Conservation (phyloP, 2,797 vertebrate species). For the Betta splendens region DNA sequence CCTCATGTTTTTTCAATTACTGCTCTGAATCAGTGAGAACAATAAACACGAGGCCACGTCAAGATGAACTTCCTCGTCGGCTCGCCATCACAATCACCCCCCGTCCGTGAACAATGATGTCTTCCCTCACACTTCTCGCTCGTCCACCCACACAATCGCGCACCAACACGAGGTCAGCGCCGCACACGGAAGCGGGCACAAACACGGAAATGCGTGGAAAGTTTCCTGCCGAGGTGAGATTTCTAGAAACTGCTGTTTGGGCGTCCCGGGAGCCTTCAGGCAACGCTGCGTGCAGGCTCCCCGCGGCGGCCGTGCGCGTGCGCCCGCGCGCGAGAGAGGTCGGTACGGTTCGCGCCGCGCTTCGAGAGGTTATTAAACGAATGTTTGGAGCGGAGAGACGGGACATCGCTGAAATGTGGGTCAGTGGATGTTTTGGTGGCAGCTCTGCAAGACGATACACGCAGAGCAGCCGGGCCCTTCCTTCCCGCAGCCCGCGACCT, state of each 20-base stretch:
- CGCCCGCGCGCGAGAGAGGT: background rate
- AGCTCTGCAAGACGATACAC: constrained; percentile 55
- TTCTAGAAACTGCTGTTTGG: constrained; percentile 22
- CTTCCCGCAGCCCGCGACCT: background rate
- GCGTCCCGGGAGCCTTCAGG: constrained; percentile 3
- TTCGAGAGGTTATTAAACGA: constrained; percentile 9
- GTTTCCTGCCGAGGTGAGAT: constrained; percentile 14
- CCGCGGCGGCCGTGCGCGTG: constrained; percentile 8
- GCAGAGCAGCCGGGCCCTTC: constrained; percentile 23
- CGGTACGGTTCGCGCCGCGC: constrained; percentile 9
- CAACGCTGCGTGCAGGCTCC: too few relatives aligned
- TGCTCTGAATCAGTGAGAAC: background rate
- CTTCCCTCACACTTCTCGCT: constrained; percentile 29
- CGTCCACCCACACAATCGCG: background rate
- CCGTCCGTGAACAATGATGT: constrained; percentile 36
- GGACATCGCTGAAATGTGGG: constrained; percentile 56
- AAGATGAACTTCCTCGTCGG: constrained; percentile 40
- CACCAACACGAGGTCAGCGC: background rate
- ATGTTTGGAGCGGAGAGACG: constrained; percentile 6
- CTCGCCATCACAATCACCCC: constrained; percentile 12
- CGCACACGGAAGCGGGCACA: background rate
- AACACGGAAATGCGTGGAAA: constrained; percentile 32
- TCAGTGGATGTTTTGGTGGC: constrained; percentile 55
- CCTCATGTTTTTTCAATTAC: background rate
- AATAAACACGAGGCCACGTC: constrained; percentile 16